Conservation (phyloP, 2,888 invertebrate genomes). For the Phoronis australis region DNA sequence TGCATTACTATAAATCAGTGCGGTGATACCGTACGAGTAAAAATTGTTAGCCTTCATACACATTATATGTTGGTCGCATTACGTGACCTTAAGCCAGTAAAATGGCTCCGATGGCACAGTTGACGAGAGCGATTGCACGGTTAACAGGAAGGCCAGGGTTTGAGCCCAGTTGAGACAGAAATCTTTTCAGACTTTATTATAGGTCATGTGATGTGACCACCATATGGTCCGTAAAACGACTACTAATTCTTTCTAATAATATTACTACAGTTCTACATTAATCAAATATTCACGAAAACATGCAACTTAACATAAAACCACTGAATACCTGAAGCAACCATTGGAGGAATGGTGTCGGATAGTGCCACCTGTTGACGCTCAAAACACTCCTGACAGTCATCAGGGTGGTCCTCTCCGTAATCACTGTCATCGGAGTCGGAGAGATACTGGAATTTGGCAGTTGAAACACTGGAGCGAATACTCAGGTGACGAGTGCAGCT, state of each 20-base stretch:
- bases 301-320: background rate
- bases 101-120: no score
- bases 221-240: background rate
- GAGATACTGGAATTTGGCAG: conserved; percentile 10
- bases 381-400: conserved; percentile 80
- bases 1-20: no score
- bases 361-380: conserved; percentile 78
- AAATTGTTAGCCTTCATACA: no score
- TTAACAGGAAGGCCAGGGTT: background rate
- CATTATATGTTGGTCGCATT: no score
- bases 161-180: background rate
- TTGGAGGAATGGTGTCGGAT: conserved; percentile 81
- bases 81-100: no score
- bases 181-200: no score
- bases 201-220: no score
- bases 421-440: conserved; percentile 7
- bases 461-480: conserved; percentile 54
- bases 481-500: conserved; percentile 88
- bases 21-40: no score
- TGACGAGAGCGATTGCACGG: background rate
- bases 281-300: conserved; percentile 1
- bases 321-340: conserved; percentile 58
- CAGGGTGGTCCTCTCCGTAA: conserved; percentile 15
- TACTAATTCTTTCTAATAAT: background rate
- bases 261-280: background rate